These are phyloP conservation scores for Denticeps clupeoides DNA, from an alignment of 2,797 vertebrate species.

Conservation along the genomic window DNA sequence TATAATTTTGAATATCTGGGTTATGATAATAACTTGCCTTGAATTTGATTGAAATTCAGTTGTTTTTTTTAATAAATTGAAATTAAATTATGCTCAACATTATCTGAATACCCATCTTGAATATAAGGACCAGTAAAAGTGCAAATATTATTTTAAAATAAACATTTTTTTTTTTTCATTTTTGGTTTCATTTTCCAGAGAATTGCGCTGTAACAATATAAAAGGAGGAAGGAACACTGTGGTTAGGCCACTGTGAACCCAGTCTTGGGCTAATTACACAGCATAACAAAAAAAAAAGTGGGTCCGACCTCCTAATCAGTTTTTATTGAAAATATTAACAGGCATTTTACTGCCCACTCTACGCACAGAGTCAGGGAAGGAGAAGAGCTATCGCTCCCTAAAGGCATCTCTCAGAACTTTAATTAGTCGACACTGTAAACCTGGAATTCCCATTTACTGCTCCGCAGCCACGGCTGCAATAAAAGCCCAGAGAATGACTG, in stretches of 20 bases:
- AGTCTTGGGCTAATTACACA: slow-evolving; percentile 5
- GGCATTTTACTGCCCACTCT: slow-evolving; percentile 16
- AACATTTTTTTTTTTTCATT: no score
- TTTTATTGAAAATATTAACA: slow-evolving; percentile 32
- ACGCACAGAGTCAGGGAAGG: slow-evolving; percentile 10
- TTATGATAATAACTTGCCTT: no score
- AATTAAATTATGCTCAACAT: no score
- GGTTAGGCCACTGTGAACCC: background rate
- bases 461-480: slow-evolving; percentile 7
- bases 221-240: no score
- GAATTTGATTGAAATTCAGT: no score
- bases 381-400: slow-evolving; percentile 22
- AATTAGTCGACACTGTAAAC: slow-evolving; percentile 30
- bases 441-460: slow-evolving; percentile 18
- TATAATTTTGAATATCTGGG: no score
- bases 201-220: no score
- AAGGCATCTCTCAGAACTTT: slow-evolving; percentile 28
- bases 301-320: slow-evolving; percentile 26
- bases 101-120: no score
- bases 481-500: slow-evolving; percentile 1
- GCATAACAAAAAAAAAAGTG: slow-evolving; percentile 8
- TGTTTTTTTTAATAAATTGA: no score
- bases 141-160: no score
- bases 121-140: no score
- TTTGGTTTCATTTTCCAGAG: no score